These are phyloP conservation scores for Zophobas atratus DNA, from an alignment of 1,140 invertebrate species.

Conservation along the genomic window DNA sequence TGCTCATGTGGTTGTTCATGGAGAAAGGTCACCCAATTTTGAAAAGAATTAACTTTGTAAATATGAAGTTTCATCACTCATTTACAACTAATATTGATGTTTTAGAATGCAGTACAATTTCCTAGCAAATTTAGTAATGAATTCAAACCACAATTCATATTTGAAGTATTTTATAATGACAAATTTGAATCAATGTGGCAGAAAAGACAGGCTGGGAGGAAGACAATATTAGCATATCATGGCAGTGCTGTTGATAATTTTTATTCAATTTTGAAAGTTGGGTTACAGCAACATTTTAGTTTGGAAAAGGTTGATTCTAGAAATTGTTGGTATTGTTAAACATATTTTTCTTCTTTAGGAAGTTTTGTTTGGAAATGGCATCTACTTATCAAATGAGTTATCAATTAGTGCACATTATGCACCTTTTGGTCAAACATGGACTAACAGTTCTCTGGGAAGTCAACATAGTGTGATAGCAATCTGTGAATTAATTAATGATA, in stretches of 20 bases:
- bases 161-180: conserved; percentile 73
- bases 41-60: conserved; percentile 37
- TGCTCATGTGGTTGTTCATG: conserved; percentile 58
- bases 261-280: conserved; percentile 85
- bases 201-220: conserved; percentile 70
- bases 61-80: not conserved
- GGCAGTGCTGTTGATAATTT: conserved; percentile 87
- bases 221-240: conserved; percentile 82
- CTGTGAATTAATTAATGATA: conserved; percentile 84
- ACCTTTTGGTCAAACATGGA: conserved; percentile 81
- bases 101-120: conserved; percentile 26
- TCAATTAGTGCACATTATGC: conserved; percentile 79
- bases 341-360: conserved; percentile 70
- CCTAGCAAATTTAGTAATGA: conserved; percentile 39
- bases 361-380: conserved; percentile 80
- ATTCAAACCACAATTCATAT: conserved; percentile 76
- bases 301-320: conserved; percentile 53
- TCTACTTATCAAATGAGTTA: conserved; percentile 83
- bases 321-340: conserved; percentile 21
- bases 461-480: conserved; percentile 83
- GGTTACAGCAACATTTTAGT: conserved; percentile 82
- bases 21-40: conserved; percentile 54
- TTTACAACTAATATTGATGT: conserved; percentile 41
- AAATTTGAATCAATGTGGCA: conserved; percentile 74
- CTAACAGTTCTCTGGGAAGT: conserved; percentile 79